Base-by-base conservation (phyloP, 2,113 vertebrate species). In the Bettongia penicillata region DNA sequence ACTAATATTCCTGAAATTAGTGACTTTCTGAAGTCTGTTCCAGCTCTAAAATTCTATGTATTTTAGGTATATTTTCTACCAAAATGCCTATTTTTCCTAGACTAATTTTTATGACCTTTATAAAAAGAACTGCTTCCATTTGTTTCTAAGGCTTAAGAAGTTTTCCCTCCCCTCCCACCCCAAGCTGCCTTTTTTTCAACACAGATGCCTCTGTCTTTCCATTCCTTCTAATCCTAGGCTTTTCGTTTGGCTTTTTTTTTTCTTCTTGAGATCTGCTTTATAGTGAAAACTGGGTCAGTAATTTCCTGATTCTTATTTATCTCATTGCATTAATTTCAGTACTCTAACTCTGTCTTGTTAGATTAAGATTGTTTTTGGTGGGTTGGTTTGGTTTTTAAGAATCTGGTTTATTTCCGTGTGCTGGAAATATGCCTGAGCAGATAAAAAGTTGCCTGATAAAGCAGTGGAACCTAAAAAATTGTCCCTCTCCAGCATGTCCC, bases 11-110 rank as follows among this genome's bases (percentile, higher is more conserved):
- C 37, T n/a, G 19, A 77, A 77, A n/a, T 19, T n/a, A n/a, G 37
- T 95, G 43, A 68, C 91, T 49, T 16, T 53, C 51, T 94, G 48
- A 96, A 53, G 43, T 8, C 25, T 19, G 43, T 93, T 94, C 57
- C 8, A 89, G 0, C 47, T 49, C 2, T 12, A 49, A 51, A 90
- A n/a, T 48, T 91, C 51, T 48, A 53, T 77, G 14, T 77, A 14
- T n/a, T 5, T 19, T 77, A 14, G 28, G 12, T 31, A 53, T 28
- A 22, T 68, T 93, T 97, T 94, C 91, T 91, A 25, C 92, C 24
- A 48, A 91, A 95, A 77, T 25, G 53, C 24, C 51, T 90, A 12
- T 53, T 92, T 47, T n/a, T 3, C 50, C 89, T 89, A 93, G 0
- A 50, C 94, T 47, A 8, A 37, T 14, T 89, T 26, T 48, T 4